Base-by-base conservation (phyloP, 92 coral and sea anemone genomes). In the Heteractis magnifica region DNA sequence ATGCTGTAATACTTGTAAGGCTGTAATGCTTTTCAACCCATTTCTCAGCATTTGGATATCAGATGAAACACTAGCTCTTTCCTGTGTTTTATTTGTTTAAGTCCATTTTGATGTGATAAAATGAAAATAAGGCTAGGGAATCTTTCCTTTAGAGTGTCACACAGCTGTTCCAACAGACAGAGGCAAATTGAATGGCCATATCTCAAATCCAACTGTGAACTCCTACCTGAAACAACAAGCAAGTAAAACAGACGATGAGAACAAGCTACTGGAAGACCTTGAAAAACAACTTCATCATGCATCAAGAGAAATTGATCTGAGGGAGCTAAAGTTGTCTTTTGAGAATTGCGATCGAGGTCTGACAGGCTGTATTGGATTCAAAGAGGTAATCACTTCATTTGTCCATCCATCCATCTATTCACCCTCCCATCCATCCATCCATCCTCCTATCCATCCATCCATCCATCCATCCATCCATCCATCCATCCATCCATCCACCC, bases 261-360 rank as follows among this genome's bases (percentile, higher is more conserved):
- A 6, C 71, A 77, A 91, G 71, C 83, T 91, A 6, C 68, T 84
- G 77, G 51, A 87, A 26, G 94, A 91, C 23, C 81, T 88, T 8
- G 91, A 88, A 71, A 71, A 77, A 44, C 91, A 91, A 56, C 84
- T 91, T 8, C 81, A 71, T 44, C 78, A 88, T 64, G 59, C 71
- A 26, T 80, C 78, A 16, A 77, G 71, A 62, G 70, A 70, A 21
- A 56, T 86, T 81, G 89, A 82, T 26, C 79, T 71, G 50, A 64
- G 65, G 50, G 89, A 91, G 77, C 84, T 91, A 53, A 85, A 80
- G 44, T 55, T 79, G 19, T 91, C 94, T 6, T 88, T 79, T 79
- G 84, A 81, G 77, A 65, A 88, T 72, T 88, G 86, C 65, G 94
- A 91, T 71, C 76, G 79, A 58, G 94, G 89, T 34, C 71, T 77